Evolutionary conservation across 2,888 invertebrate species (phyloP), one percentile per base, ranked within the genome.

Genomic region (Thyatira batis): DNA sequence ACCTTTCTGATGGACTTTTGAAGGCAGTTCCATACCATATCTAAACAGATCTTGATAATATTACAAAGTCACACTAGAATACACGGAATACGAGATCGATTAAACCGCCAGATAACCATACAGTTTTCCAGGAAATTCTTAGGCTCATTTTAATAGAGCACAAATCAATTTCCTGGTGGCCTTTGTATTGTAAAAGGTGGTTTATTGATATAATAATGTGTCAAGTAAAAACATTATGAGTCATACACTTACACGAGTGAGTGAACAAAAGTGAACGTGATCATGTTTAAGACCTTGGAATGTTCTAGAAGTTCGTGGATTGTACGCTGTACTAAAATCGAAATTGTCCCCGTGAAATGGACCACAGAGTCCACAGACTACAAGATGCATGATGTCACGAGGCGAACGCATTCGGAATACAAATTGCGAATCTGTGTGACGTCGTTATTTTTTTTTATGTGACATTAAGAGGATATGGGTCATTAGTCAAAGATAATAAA

Each of bases 221-320:
- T n/a, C 25, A n/a, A 39, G 55, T 55, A 54, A 52, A 55, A 61
- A 53, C 52, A 28, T 45, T 33, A 49, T 49, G 49, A 55, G 39
- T 39, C 39, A 50, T 46, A 53, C 43, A 39, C 39, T 49, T 46
- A 53, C 43, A 39, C 8, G 17, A 39, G 23, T 39, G 8, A 50
- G 51, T 30, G 52, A 23, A 52, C 52, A 52, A 55, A 59, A 62
- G 62, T 60, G 60, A 60, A 54, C 33, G 62, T n/a, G 28, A 25
- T 23, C 27, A 43, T 28, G 10, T 54, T 20, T 43, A 44, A 45
- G 50, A 53, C 60, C 60, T 60, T 67, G 61, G 58, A 57, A 49
- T 23, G 58, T 59, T 71, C 71, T 64, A 65, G 71, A 69, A 57
- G 30, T 39, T 48, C 46, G 55, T 50, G 39, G 39, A 39, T 11